Evolutionary conservation across 1,140 invertebrate species (phyloP).

Genomic region (Drosophila takahashii): DNA sequence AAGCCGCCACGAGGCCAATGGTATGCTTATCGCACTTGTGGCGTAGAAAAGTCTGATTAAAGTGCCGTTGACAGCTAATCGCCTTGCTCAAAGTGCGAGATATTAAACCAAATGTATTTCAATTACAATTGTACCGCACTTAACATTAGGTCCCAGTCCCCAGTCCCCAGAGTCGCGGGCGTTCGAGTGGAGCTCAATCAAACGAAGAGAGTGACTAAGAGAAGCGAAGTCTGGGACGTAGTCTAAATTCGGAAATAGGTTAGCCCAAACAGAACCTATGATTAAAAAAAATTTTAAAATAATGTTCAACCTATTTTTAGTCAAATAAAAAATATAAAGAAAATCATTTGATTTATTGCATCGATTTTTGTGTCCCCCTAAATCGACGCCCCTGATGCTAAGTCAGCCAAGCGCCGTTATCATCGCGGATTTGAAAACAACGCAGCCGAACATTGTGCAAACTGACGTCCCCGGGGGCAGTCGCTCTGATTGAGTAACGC

Average conservation of each 20-base stretch:
- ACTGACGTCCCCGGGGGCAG: constrained; percentile 37
- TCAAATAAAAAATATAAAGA: too few relatives aligned
- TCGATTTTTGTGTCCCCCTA: not conserved
- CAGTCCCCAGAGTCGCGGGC: constrained; percentile 9
- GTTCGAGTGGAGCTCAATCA: constrained; percentile 1
- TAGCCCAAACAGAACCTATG: too few relatives aligned
- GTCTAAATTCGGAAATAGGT: not conserved
- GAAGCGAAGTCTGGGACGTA: constrained; percentile 11
- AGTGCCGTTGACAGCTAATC: constrained; percentile 48
- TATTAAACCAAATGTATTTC: constrained; percentile 44
- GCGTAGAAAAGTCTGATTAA: constrained; percentile 43
- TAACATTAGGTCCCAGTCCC: constrained; percentile 12
- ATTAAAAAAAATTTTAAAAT: too few relatives aligned
- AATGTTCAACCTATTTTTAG: too few relatives aligned
- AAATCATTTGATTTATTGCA: not conserved
- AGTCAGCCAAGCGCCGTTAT: constrained; percentile 36
- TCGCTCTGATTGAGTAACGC: constrained; percentile 31
- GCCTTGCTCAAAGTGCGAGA: constrained; percentile 40
- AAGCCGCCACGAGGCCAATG: constrained; percentile 24
- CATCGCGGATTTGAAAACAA: constrained; percentile 41
- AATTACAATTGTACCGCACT: constrained; percentile 49
- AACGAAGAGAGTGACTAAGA: constrained; percentile 20
- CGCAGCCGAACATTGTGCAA: constrained; percentile 46
- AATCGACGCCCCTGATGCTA: not conserved
- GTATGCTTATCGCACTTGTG: constrained; percentile 41